Evolutionary conservation across 2,113 vertebrate species (phyloP).

Genomic region (Puffinus mauretanicus): DNA sequence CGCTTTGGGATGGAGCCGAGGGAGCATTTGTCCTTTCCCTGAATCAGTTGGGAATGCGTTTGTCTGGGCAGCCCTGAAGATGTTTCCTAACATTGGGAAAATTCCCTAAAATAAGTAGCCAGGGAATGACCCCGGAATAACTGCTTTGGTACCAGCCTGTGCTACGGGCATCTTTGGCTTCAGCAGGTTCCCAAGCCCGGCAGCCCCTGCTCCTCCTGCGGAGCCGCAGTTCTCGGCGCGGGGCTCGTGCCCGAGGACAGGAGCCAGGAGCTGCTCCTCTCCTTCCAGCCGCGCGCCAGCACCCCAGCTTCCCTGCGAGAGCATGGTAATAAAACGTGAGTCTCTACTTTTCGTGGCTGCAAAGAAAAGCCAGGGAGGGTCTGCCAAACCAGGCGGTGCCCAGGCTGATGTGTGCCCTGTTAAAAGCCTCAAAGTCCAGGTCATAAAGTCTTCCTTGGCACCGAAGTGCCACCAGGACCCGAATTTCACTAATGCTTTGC

Average conservation of each 20-base stretch:
- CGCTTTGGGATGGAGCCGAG: neutral
- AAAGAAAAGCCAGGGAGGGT: neutral
- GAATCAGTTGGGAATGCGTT: neutral
- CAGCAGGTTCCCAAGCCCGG: neutral
- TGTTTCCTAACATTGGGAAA: neutral
- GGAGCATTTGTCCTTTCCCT: neutral
- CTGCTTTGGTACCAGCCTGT: neutral
- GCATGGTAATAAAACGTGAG: rapidly evolving
- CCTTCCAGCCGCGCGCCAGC: neutral
- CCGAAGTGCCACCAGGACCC: neutral
- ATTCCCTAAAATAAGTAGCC: neutral
- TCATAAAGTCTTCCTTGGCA: neutral
- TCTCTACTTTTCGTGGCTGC: too few relatives aligned
- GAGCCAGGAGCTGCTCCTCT: neutral
- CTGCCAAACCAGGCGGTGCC: neutral
- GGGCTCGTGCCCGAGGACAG: neutral
- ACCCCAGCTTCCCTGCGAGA: neutral
- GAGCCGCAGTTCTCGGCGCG: neutral
- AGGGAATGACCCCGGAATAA: neutral
- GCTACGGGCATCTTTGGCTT: neutral
- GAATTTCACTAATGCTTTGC: neutral
- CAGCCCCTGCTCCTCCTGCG: neutral
- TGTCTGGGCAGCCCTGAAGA: neutral
- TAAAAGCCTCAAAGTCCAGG: neutral
- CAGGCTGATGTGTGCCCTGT: neutral